A percentile compares a stretch with the other conserved stretches of the same genome.
These are phyloP conservation scores for Gymnothorax javanicus DNA, from an alignment of 2,797 vertebrate species.

Conservation along the genomic window DNA sequence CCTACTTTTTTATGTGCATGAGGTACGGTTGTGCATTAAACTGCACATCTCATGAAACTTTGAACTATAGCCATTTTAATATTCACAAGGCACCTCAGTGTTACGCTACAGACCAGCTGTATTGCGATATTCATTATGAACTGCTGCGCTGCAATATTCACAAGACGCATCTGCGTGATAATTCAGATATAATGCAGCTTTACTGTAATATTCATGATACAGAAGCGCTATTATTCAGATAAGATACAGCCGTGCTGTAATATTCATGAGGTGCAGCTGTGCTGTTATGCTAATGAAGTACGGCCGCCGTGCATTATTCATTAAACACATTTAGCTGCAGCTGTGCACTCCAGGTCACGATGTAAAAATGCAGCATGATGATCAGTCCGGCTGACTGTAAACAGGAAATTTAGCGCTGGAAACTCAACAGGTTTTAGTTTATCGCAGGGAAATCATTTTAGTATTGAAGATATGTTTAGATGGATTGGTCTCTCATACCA, in stretches of 20 bases:
- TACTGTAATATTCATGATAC: not conserved
- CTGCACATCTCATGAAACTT: too few relatives aligned
- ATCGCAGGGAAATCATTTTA: not conserved
- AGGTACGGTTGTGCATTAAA: too few relatives aligned
- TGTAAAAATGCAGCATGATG: not conserved
- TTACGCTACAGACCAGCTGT: too few relatives aligned
- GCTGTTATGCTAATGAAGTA: not conserved
- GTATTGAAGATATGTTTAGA: not conserved
- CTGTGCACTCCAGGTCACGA: not conserved
- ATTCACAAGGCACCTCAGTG: too few relatives aligned
- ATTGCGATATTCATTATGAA: too few relatives aligned
- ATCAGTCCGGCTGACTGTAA: not conserved
- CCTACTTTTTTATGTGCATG: too few relatives aligned
- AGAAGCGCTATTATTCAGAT: not conserved
- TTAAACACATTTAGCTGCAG: not conserved
- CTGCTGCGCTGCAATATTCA: not conserved
- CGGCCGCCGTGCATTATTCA: not conserved
- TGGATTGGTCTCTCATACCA: not conserved
- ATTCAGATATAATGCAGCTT: not conserved
- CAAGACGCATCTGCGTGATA: not conserved
- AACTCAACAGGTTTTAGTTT: not conserved
- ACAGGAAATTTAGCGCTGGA: not conserved
- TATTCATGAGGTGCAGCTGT: not conserved
- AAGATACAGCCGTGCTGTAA: not conserved
- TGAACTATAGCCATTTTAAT: too few relatives aligned